phyloP scores from a whole-genome alignment of 2,113 vertebrate genomes.

The Equus quagga region DNA sequence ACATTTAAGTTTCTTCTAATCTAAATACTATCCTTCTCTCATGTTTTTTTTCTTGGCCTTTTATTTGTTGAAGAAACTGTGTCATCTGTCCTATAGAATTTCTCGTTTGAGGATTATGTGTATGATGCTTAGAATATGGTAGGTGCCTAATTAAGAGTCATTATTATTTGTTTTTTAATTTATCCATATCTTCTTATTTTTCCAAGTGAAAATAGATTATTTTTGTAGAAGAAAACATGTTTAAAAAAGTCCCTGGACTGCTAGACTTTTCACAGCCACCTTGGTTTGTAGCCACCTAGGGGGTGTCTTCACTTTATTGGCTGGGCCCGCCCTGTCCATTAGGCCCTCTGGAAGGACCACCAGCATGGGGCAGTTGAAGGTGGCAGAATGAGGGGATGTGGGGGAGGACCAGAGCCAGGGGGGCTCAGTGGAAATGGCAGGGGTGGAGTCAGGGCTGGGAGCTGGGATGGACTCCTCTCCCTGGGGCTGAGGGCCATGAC shows the following conservation, averaged over 20 bases:
- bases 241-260: neutral
- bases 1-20: neutral
- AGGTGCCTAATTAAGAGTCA: neutral
- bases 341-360: neutral
- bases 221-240: neutral
- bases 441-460: neutral
- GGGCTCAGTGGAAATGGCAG: neutral
- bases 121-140: neutral
- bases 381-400: neutral
- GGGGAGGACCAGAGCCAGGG: neutral
- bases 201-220: neutral
- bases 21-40: neutral
- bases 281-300: neutral
- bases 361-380: neutral
- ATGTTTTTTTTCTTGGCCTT: neutral
- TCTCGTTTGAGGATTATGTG: neutral
- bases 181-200: neutral
- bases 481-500: neutral
- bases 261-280: neutral
- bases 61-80: neutral
- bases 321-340: no score
- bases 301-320: neutral
- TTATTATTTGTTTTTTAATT: neutral
- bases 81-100: neutral
- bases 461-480: neutral